phyloP scores from a whole-genome alignment of 2,113 vertebrate genomes.

The Nesoenas mayeri region DNA sequence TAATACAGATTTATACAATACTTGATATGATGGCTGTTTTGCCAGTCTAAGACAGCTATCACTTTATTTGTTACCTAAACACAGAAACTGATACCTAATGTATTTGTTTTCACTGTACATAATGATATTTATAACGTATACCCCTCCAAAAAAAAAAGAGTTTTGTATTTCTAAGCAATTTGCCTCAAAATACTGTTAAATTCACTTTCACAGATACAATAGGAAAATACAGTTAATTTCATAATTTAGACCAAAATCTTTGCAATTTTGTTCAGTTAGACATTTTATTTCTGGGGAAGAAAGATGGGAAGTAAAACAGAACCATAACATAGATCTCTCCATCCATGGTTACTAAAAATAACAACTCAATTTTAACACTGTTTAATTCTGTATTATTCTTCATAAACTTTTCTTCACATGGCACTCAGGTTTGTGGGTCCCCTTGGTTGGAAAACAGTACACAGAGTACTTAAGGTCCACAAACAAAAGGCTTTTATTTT shows the following conservation, averaged over 20 bases:
- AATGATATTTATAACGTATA: background rate
- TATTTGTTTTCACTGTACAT: background rate
- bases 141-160: rapidly evolving
- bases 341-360: background rate
- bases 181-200: background rate
- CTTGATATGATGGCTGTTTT: background rate
- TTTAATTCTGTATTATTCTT: background rate
- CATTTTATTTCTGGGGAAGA: background rate
- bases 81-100: background rate
- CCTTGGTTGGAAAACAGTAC: too few species aligned
- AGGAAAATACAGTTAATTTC: background rate
- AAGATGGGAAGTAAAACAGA: background rate
- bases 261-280: background rate
- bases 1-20: background rate
- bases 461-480: too few species aligned
- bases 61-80: background rate
- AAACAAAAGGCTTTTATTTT: too few species aligned
- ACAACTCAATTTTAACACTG: background rate
- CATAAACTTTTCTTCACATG: background rate
- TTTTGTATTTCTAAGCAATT: background rate
- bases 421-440: background rate
- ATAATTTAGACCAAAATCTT: background rate
- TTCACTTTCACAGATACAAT: background rate
- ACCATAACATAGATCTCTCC: background rate
- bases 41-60: background rate